Conservation (phyloP, 2,888 invertebrate species). For the Apoda limacodes region DNA sequence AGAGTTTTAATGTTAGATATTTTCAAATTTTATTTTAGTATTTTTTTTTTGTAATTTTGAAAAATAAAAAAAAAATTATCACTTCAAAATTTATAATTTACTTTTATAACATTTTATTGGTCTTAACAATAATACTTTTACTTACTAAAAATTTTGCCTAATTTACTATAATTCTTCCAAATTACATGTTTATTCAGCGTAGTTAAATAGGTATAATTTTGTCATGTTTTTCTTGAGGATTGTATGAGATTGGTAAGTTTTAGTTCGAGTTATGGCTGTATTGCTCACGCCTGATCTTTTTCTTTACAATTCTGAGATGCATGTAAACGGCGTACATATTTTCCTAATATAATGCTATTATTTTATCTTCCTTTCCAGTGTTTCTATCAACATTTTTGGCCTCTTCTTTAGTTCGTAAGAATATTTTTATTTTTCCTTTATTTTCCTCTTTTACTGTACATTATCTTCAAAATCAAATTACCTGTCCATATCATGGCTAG, state of each 20-base stretch:
- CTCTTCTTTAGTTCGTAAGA: constrained; percentile 68
- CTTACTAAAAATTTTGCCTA: constrained; percentile 5
- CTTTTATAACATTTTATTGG: constrained; percentile 20
- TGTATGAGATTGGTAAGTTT: constrained; percentile 62
- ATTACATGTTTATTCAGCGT: no score
- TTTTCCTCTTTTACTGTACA: constrained; percentile 26
- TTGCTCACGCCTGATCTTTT: no score
- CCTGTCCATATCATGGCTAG: no score
- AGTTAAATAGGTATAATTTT: no score
- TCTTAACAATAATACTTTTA: background rate
- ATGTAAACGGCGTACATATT: no score
- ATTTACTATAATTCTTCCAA: constrained; percentile 24
- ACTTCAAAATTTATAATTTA: constrained; percentile 13
- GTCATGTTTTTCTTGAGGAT: constrained; percentile 60
- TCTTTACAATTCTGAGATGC: no score
- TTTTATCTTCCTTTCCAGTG: constrained; percentile 55
- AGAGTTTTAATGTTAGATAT: no score
- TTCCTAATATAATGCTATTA: constrained; percentile 26
- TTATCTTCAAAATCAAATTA: no score
- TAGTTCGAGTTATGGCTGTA: no score
- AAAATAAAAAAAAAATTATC: no score
- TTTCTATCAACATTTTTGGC: constrained; percentile 69
- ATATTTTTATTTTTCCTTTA: constrained; percentile 34
- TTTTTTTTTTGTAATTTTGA: no score
- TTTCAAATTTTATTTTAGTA: no score